Conservation (phyloP, 2,797 vertebrate genomes). For the Trichosurus vulpecula region DNA sequence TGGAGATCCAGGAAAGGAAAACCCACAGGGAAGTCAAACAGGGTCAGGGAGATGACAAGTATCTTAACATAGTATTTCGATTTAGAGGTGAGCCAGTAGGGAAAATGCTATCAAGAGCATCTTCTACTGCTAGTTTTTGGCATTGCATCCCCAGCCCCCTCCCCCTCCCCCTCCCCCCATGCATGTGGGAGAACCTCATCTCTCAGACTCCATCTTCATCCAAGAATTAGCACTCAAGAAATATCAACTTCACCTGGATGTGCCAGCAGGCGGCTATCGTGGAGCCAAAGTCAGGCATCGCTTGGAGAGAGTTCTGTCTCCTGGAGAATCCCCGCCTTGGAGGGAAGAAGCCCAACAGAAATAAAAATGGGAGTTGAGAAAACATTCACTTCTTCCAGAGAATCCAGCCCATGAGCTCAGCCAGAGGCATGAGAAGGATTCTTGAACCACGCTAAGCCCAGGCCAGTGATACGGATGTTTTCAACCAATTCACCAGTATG, state of each 20-base stretch:
- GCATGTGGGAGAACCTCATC: neutral
- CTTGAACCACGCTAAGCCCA: neutral
- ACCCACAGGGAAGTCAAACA: slow-evolving; percentile 17
- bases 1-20: neutral
- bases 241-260: neutral
- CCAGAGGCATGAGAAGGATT: slow-evolving; percentile 30
- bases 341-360: slow-evolving; percentile 33
- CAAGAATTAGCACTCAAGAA: neutral
- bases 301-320: slow-evolving; percentile 22
- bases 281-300: neutral
- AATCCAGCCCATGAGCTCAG: slow-evolving; percentile 52
- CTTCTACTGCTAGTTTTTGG: slow-evolving; percentile 47
- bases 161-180: neutral
- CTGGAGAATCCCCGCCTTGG: slow-evolving; percentile 22
- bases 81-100: neutral
- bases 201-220: neutral
- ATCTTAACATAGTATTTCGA: slow-evolving; percentile 29
- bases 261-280: neutral
- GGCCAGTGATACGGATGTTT: slow-evolving; percentile 23
- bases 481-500: slow-evolving; percentile 31
- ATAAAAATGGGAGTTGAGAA: slow-evolving; percentile 42
- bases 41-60: neutral
- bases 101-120: slow-evolving; percentile 39
- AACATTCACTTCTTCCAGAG: slow-evolving; percentile 13
- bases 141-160: slow-evolving; percentile 11